Conservation (phyloP, 1,140 invertebrate species). For the Vanessa atalanta region DNA sequence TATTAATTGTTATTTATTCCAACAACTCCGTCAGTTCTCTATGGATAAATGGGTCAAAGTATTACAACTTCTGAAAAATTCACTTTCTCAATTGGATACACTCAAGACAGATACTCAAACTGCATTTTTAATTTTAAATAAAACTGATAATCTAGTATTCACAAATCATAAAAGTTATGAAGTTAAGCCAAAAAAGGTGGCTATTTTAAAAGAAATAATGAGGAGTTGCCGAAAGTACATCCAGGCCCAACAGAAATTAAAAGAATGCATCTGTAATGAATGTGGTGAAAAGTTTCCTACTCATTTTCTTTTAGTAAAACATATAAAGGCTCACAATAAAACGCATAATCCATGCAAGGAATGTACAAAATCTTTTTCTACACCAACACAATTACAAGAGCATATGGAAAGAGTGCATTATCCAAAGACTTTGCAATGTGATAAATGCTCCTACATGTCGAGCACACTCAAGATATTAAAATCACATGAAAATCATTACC, state of each 20-base stretch:
- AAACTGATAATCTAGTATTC: conserved; percentile 49
- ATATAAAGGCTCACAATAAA: conserved; percentile 52
- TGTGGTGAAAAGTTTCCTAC: conserved; percentile 53
- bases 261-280: conserved; percentile 46
- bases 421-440: conserved; percentile 58
- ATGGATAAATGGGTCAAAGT: conserved; percentile 50
- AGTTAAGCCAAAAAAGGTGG: conserved; percentile 46
- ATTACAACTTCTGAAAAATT: conserved; percentile 42
- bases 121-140: conserved; percentile 52
- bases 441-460: conserved; percentile 61
- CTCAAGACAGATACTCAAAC: conserved; percentile 43
- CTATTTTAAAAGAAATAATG: conserved; percentile 46
- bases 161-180: conserved; percentile 45
- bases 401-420: conserved; percentile 59
- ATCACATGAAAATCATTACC: conserved; percentile 51
- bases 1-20: conserved; percentile 57
- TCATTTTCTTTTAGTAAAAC: conserved; percentile 40
- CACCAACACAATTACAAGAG: conserved; percentile 46
- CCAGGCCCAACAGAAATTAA: conserved; percentile 26
- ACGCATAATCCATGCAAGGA: conserved; percentile 44
- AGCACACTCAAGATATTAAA: conserved; percentile 56
- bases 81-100: conserved; percentile 38
- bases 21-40: conserved; percentile 51
- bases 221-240: conserved; percentile 47
- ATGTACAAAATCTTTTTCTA: conserved; percentile 59